These are phyloP conservation scores for Actinernus sp. DNA, from an alignment of 92 coral and sea anemone genomes.

Conservation along the genomic window DNA sequence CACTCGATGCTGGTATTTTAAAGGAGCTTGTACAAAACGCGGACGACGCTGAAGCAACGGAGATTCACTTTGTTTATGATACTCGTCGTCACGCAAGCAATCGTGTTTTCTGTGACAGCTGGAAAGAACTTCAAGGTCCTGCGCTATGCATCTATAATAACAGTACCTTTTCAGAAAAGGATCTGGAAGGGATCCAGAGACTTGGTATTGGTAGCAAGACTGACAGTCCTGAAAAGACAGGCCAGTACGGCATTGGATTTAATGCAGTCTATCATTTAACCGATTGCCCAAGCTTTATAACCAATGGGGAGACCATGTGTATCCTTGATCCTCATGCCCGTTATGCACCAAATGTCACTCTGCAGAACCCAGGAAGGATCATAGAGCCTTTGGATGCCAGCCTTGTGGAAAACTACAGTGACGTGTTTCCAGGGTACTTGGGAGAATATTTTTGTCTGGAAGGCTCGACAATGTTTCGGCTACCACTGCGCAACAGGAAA, in stretches of 20 bases:
- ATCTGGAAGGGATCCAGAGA: constrained; percentile 89
- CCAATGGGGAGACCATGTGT: constrained; percentile 77
- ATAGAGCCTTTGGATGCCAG: constrained; percentile 84
- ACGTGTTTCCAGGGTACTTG: constrained; percentile 77
- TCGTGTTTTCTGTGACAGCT: constrained; percentile 71
- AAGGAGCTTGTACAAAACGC: constrained; percentile 95
- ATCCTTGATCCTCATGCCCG: constrained; percentile 94
- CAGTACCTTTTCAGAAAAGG: constrained; percentile 75
- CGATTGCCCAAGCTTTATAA: constrained; percentile 94
- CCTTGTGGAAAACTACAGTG: constrained; percentile 79
- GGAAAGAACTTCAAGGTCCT: constrained; percentile 96
- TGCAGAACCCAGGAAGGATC: constrained; percentile 86
- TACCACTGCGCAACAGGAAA: constrained; percentile 76
- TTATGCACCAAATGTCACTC: constrained; percentile 89
- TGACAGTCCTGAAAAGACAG: constrained; percentile 73
- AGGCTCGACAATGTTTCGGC: constrained; percentile 90
- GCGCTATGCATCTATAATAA: constrained; percentile 94
- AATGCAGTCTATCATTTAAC: constrained; percentile 96
- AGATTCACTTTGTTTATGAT: constrained; percentile 90
- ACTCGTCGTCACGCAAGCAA: constrained; percentile 89
- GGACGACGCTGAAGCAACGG: constrained; percentile 94
- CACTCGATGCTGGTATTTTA: constrained; percentile 90
- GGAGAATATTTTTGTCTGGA: constrained; percentile 82
- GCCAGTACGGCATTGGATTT: constrained; percentile 93
- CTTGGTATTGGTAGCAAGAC: constrained; percentile 85